These are phyloP conservation scores for Microchirus variegatus DNA, from an alignment of 2,797 vertebrate species.

Conservation along the genomic window DNA sequence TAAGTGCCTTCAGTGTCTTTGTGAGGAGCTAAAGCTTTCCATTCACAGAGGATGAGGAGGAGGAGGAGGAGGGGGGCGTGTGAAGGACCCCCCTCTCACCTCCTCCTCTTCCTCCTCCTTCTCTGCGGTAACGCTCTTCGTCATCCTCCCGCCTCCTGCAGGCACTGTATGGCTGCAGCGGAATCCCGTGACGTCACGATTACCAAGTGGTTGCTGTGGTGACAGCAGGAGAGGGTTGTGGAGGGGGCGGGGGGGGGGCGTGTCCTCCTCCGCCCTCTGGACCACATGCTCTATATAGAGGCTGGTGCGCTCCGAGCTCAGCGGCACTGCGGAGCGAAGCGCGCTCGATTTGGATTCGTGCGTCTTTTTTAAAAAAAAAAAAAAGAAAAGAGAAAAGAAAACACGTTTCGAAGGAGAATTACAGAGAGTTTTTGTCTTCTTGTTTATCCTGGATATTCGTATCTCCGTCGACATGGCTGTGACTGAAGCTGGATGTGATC, in stretches of 20 bases:
- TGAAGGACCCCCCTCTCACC: background rate
- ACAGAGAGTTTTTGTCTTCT: background rate
- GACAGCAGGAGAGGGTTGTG: constrained; percentile 36
- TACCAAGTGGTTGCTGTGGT: constrained; percentile 57
- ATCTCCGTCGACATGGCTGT: constrained; percentile 71
- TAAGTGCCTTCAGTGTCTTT: constrained; percentile 1
- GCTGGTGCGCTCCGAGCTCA: background rate
- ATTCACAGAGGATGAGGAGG: constrained; percentile 44
- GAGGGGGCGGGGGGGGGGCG: constrained; percentile 38
- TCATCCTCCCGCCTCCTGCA: constrained; percentile 43
- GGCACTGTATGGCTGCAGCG: constrained; percentile 49
- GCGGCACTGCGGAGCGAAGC: constrained; percentile 14
- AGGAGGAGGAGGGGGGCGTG: background rate
- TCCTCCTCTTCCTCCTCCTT: constrained; percentile 13
- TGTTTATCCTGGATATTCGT: constrained; percentile 16
- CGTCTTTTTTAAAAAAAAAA: background rate
- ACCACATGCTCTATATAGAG: constrained; percentile 78
- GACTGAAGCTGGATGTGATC: constrained; percentile 79
- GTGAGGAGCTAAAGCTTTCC: constrained; percentile 43
- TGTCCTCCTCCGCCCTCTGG: background rate
- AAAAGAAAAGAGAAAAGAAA: no score
- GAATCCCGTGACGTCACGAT: constrained; percentile 81
- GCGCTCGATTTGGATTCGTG: background rate
- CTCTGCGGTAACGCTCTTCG: constrained; percentile 8
- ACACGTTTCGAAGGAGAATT: background rate